Base-by-base conservation (phyloP, 2,113 vertebrate species). In the Xiphias gladius region DNA sequence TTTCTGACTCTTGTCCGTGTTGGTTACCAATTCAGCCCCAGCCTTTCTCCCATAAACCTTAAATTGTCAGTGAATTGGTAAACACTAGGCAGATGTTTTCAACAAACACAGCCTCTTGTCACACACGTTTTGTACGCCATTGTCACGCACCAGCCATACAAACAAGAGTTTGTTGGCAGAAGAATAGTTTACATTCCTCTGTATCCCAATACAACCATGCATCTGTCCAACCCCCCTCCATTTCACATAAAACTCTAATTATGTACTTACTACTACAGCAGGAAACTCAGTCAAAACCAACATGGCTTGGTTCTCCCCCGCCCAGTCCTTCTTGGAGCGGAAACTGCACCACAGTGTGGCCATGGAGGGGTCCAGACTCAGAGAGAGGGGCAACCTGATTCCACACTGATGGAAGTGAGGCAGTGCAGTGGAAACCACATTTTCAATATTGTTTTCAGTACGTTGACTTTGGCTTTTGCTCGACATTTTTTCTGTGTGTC, bases 311-410 rank as follows among this genome's bases (percentile, higher is more conserved):
- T 95, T 94, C 80, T 95, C 96, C 52, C 87, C 94, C 90, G 92
- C 63, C 94, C 94, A 79, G 79, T 87, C 24, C 92, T 96, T 79
- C 96, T 96, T 86, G 90, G 30, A 95, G 96, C 58, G 93, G 96
- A 94, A 96, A 96, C 79, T 96, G 96, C 94, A 95, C 82, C 96
- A 96, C 30, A 82, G 94, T 57, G 96, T 97, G 94, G 96, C 96
- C 81, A 92, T 88, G 50, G 14, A 92, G 94, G 37, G 96, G 88
- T 83, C 79, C 79, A 48, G 64, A 32, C 5, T 41, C 39, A 43
- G 37, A 63, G 43, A 43, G 50, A 35, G 66, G 83, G 85, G 61
- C 81, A 8, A 32, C 39, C 35, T 7, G 62, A 70, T 37, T 66
- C 61, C 55, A 61, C 6, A 12, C 39, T 39, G 59, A 81, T 73